phyloP scores from a whole-genome alignment of 2,888 invertebrate species.

The Steinernema hermaphroditum region DNA sequence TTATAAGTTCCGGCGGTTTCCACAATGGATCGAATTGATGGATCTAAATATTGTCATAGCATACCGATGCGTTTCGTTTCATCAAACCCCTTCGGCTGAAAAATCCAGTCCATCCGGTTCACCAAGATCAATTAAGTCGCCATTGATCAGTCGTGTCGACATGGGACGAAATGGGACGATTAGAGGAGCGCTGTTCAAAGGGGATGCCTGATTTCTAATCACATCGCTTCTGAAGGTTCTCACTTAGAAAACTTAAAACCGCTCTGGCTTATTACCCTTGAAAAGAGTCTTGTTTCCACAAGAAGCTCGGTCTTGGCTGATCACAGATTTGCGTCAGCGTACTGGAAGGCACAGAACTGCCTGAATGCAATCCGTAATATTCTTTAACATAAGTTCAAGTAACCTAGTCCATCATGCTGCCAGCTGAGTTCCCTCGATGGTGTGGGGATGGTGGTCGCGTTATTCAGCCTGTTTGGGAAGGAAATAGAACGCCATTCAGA shows the following conservation, averaged over 20 bases:
- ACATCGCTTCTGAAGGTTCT: background rate
- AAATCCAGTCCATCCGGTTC: conserved; percentile 12
- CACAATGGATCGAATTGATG: conserved; percentile 18
- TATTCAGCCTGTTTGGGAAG: background rate
- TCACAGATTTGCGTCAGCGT: background rate
- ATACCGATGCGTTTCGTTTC: too few species aligned
- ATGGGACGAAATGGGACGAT: conserved; percentile 19
- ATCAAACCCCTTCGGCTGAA: background rate
- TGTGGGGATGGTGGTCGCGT: background rate
- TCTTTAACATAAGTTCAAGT: background rate
- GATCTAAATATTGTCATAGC: background rate
- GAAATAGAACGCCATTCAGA: conserved; percentile 18
- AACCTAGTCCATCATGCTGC: conserved; percentile 5
- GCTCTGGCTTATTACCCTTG: too few species aligned
- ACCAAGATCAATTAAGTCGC: conserved; percentile 11
- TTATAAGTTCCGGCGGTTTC: background rate
- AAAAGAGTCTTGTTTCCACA: conserved; percentile 18
- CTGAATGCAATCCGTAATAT: background rate
- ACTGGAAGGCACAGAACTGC: background rate
- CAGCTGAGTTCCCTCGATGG: background rate
- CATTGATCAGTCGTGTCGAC: conserved; percentile 9
- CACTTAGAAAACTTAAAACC: too few species aligned
- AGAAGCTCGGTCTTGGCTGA: background rate
- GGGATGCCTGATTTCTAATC: background rate
- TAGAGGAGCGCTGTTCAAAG: background rate